phyloP scores from a whole-genome alignment of 2,113 vertebrate species.

The Tyto alba region DNA sequence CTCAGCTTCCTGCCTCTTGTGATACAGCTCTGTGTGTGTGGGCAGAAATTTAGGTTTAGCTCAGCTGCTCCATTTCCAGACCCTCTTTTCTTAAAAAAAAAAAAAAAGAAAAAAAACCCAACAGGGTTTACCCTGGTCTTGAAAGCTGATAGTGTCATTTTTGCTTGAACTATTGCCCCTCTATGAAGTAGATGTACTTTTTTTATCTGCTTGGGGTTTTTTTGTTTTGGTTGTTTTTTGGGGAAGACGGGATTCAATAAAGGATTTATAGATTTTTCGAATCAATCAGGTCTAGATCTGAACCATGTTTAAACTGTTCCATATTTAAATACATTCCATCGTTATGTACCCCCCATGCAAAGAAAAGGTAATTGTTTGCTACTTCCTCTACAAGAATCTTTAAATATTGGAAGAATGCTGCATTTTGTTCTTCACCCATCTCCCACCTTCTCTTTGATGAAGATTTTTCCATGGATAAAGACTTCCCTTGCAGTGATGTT shows the following conservation, averaged over 20 bases:
- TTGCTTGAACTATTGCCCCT: neutral
- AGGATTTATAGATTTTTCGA: too few species aligned
- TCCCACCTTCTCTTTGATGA: neutral
- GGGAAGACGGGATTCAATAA: neutral
- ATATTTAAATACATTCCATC: neutral
- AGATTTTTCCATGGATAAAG: neutral
- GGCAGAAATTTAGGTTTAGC: neutral
- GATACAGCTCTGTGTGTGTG: neutral
- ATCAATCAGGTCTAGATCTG: neutral
- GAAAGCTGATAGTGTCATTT: neutral
- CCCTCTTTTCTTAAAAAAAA: neutral
- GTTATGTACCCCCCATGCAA: too few species aligned
- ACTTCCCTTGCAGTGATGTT: neutral
- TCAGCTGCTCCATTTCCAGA: neutral
- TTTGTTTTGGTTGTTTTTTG: neutral
- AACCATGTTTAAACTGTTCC: neutral
- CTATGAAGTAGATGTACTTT: neutral
- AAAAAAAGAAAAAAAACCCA: neutral
- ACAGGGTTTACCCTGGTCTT: neutral
- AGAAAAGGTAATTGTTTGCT: neutral
- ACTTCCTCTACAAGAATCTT: neutral
- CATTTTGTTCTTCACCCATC: neutral
- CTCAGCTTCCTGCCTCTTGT: neutral
- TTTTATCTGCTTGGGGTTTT: neutral
- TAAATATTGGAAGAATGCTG: neutral